phyloP scores from a whole-genome alignment of 2,888 invertebrate species.

The Drosophila cognata region DNA sequence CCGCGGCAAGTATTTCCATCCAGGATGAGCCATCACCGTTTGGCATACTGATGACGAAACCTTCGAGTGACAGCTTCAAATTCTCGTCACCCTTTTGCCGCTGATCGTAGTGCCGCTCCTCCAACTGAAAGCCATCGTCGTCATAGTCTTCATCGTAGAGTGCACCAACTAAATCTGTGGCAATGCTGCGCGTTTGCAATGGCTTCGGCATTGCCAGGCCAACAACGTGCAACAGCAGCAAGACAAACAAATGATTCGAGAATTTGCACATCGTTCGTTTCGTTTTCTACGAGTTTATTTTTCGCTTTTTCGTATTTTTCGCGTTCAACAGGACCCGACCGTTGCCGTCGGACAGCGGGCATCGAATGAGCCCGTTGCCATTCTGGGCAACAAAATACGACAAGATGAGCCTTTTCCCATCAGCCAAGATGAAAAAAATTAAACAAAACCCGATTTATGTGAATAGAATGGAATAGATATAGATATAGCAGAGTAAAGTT shows the following conservation, averaged over 20 bases:
- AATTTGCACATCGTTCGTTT: constrained; percentile 82
- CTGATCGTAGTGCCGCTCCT: constrained; percentile 88
- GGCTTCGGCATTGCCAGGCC: constrained; percentile 42
- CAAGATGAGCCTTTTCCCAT: constrained; percentile 48
- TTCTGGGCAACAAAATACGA: constrained; percentile 25
- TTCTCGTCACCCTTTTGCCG: constrained; percentile 92
- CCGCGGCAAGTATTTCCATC: constrained; percentile 54
- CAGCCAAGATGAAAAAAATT: constrained; percentile 5
- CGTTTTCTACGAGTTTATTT: constrained; percentile 16
- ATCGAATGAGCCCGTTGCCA: constrained; percentile 59
- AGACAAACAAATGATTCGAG: constrained; percentile 82
- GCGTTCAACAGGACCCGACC: constrained; percentile 63
- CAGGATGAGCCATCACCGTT: constrained; percentile 40
- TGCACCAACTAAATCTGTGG: constrained; percentile 57
- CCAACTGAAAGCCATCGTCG: constrained; percentile 77
- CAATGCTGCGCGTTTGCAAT: constrained; percentile 35
- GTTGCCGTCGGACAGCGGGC: constrained; percentile 51
- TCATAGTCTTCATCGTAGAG: constrained; percentile 64
- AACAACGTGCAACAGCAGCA: constrained; percentile 59
- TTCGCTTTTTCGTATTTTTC: background rate
- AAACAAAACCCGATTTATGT: constrained; percentile 67
- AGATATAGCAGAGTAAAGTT: constrained; percentile 41
- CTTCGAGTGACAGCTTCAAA: constrained; percentile 88
- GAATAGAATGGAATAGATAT: constrained; percentile 19
- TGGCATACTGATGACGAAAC: constrained; percentile 80